phyloP scores from a whole-genome alignment of 1,140 invertebrate species.

The Planococcus citri region DNA sequence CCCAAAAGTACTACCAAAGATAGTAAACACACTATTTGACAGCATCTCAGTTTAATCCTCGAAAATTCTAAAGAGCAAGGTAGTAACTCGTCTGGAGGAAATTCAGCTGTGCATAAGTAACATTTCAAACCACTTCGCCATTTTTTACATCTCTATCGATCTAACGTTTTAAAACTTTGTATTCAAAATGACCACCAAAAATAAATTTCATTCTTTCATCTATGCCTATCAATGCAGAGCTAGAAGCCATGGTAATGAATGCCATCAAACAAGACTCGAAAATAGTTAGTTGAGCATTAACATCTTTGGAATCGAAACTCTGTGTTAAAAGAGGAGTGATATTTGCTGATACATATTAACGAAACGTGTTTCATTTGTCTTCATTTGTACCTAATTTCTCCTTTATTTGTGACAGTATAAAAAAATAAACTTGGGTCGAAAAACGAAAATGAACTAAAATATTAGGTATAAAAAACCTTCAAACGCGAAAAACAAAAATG shows the following conservation, averaged over 20 bases:
- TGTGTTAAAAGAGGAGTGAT: not conserved
- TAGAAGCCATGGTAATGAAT: not conserved
- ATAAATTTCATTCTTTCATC: not conserved
- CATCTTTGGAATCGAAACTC: not conserved
- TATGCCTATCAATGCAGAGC: not conserved
- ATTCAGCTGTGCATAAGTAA: not conserved
- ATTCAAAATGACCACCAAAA: not conserved
- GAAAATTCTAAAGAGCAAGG: conserved; percentile 28
- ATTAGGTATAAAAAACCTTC: no score
- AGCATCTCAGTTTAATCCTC: conserved; percentile 27
- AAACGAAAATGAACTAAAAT: no score
- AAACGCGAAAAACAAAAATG: no score
- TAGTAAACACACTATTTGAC: not conserved
- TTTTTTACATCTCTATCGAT: no score
- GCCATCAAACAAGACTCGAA: not conserved
- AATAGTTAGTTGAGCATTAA: not conserved
- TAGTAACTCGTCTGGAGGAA: conserved; percentile 24
- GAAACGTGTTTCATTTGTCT: not conserved
- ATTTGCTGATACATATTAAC: not conserved
- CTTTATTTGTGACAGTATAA: conserved; percentile 46
- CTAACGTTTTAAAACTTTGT: no score
- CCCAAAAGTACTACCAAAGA: not conserved
- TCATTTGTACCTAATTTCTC: not conserved
- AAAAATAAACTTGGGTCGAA: no score
- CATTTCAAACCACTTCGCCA: no score